Base-by-base conservation (phyloP, 2,888 invertebrate genomes). In the Eupithecia subumbrata region DNA sequence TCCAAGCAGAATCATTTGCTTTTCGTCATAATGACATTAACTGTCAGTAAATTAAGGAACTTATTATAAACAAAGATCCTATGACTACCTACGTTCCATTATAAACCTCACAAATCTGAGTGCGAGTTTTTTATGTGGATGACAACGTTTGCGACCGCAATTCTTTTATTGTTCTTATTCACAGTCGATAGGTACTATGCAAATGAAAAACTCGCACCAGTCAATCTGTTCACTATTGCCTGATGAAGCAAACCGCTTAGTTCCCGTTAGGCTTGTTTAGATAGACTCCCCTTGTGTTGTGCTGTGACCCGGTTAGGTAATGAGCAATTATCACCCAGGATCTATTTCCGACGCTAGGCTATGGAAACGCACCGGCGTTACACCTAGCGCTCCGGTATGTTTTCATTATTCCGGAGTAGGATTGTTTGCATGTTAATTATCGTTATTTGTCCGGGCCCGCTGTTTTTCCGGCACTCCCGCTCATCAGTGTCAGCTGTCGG, bases 391-490 rank as follows among this genome's bases (percentile, higher is more conserved):
- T 37, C 37, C 37, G 11, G n/a, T 5, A 67, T 12, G 40, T 67
- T 40, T 40, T 45, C 43, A 45, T 68, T 22, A 68, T 34, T 30
- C 64, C 8, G 43, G 8, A 14, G 68, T 68, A 5, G n/a, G 22
- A 22, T 30, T 72, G 72, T 56, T 66, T 66, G 25, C 64, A 48
- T 72, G 22, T 45, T 72, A 64, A 72, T 72, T 30, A 72, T 45
- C 48, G 45, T 66, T 25, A 64, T n/a, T 30, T 37, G 34, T n/a
- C 34, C 7, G n/a, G 5, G 11, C 5, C 2, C 43, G 43, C 40
- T 16, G 34, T 43, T 43, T 37, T 63, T 63, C 63, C 25, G 63
- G 11, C 63, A 30, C 71, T 16, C 63, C 63, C 63, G 37, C n/a
- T 71, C 71, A 18, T 71, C 63, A 71, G 18, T 64, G 72, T 45